These are phyloP conservation scores for Stichopus horrens DNA, from an alignment of 53 echinoderm and acorn worm genomes.

Conservation along the genomic window DNA sequence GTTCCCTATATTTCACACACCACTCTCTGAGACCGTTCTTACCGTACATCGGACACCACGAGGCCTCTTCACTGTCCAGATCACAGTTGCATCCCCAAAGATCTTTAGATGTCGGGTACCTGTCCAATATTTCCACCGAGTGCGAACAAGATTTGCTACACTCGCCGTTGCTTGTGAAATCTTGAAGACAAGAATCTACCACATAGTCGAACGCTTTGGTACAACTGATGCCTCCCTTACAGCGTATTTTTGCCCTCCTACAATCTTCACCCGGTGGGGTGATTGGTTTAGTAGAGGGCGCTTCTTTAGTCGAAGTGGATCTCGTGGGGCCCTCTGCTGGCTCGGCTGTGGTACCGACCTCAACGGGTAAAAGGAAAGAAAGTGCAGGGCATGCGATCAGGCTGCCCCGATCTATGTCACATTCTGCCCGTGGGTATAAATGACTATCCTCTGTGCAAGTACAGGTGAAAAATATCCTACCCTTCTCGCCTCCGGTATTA, in stretches of 20 bases:
- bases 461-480: neutral
- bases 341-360: neutral
- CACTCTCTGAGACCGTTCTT: neutral
- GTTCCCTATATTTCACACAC: slow-evolving; percentile 4
- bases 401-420: slow-evolving; percentile 1
- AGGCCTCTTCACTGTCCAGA: neutral
- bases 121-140: neutral
- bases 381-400: neutral
- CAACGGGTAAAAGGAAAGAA: neutral
- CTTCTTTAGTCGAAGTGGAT: neutral
- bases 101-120: neutral
- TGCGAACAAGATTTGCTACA: neutral
- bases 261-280: neutral
- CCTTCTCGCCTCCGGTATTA: neutral
- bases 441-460: slow-evolving; percentile 1
- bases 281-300: slow-evolving; percentile 1
- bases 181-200: slow-evolving; percentile 1
- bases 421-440: neutral
- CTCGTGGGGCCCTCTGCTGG: neutral
- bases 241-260: neutral
- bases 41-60: slow-evolving; percentile 30
- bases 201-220: neutral
- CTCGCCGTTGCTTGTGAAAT: neutral
- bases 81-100: slow-evolving; percentile 14
- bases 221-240: neutral